A percentile compares a stretch with the other conserved stretches of the same genome.
phyloP scores from a whole-genome alignment of 2,888 invertebrate genomes.

The Ochropleura plecta region DNA sequence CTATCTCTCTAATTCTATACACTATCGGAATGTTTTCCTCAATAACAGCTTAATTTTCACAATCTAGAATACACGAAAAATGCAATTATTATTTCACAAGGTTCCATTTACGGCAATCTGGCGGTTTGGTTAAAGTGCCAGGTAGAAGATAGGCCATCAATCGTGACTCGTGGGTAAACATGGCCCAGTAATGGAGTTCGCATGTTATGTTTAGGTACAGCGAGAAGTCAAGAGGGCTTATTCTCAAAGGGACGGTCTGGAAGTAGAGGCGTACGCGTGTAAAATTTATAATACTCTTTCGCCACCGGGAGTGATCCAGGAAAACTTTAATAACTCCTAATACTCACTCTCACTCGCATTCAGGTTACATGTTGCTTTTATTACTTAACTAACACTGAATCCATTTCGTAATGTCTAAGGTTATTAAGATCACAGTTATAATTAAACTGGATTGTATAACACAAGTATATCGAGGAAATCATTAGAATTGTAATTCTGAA shows the following conservation, averaged over 20 bases:
- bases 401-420: conserved; percentile 26
- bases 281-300: conserved; percentile 12
- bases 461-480: conserved; percentile 53
- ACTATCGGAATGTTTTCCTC: conserved; percentile 13
- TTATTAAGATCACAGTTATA: conserved; percentile 46
- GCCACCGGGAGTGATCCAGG: conserved; percentile 28
- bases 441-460: conserved; percentile 49
- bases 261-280: conserved; percentile 28
- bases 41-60: conserved; percentile 5
- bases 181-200: conserved; percentile 56
- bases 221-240: conserved; percentile 31
- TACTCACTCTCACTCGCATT: conserved; percentile 27
- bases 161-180: conserved; percentile 37
- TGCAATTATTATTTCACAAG: conserved; percentile 1
- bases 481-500: conserved; percentile 62
- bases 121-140: conserved; percentile 11
- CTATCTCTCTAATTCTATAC: background rate
- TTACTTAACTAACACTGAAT: conserved; percentile 23
- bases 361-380: conserved; percentile 15
- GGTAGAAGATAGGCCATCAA: conserved; percentile 8
- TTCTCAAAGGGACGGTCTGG: conserved; percentile 36
- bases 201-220: conserved; percentile 52
- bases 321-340: conserved; percentile 40
- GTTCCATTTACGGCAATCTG: conserved; percentile 8
- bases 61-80: conserved; percentile 3